A percentile compares a stretch with the other conserved stretches of the same genome.
Evolutionary conservation across 2,888 invertebrate species (phyloP).

Genomic region (Capitulum mitella): DNA sequence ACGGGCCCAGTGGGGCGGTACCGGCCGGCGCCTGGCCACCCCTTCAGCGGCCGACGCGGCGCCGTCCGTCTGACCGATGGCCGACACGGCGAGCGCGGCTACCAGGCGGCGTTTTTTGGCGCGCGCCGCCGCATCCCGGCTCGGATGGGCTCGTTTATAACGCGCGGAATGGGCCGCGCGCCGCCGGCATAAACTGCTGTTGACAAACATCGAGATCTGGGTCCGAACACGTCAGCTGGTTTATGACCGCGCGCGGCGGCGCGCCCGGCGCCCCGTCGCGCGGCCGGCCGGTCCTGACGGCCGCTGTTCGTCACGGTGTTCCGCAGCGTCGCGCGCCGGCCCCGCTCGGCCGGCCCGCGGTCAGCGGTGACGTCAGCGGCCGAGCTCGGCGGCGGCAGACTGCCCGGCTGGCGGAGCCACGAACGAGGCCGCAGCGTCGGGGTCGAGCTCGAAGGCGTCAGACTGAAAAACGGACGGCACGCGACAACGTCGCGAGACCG

Average conservation of each 20-base stretch:
- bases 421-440: too few relatives aligned
- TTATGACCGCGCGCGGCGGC: background rate
- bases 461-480: too few relatives aligned
- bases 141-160: background rate
- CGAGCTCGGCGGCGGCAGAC: too few relatives aligned
- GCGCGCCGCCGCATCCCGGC: background rate
- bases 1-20: too few relatives aligned
- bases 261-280: background rate
- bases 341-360: too few relatives aligned
- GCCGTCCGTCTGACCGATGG: background rate
- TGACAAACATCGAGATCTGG: background rate
- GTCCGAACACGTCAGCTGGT: background rate
- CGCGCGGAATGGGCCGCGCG: background rate
- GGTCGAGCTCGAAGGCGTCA: too few relatives aligned
- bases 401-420: too few relatives aligned
- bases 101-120: background rate
- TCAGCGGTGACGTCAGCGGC: too few relatives aligned
- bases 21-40: too few relatives aligned
- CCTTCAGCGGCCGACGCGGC: too few relatives aligned
- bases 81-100: background rate
- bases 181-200: background rate
- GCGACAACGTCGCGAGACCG: too few relatives aligned
- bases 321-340: background rate
- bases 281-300: background rate
- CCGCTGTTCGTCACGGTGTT: background rate